Evolutionary conservation across 2,797 vertebrate genomes (phyloP), one percentile per base, ranked within the genome.

Genomic region (Sebastes iracundus): DNA sequence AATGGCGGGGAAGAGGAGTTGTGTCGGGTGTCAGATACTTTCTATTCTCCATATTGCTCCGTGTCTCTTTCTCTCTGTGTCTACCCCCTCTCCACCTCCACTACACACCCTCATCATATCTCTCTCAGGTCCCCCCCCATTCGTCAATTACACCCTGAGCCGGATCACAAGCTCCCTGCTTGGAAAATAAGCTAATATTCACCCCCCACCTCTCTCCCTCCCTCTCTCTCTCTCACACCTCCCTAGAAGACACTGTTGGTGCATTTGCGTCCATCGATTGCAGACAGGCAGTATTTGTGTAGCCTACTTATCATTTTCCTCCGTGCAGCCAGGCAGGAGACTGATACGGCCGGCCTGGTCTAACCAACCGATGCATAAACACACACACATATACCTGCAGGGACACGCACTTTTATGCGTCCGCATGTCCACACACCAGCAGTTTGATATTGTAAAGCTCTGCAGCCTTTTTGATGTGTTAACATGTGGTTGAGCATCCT

Each of bases 261-360:
- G 93, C 93, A 92, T 95, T 93, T 94, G 90, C 83, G 53, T 80
- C 84, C 87, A 95, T 96, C 91, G 94, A 95, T 96, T 94, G 84
- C 84, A 93, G 71, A 87, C 88, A 77, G 90, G 63, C 88, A 56
- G 89, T 90, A 86, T 94, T 87, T 90, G 82, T 88, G 86, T 77
- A 84, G 90, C 84, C 82, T 77, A 81, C 90, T 93, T 92, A 93
- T 91, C 89, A 91, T 93, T 92, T 93, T 86, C 86, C 86, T 85
- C 82, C 33, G 53, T 84, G 87, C 59, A 77, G 85, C 81, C 89
- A 81, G 80, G 74, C 84, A 77, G 82, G 85, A 80, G 75, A 53
- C 83, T 46, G 82, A 87, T 82, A 71, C 70, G 65, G 62, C 55
- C 46, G 55, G 75, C 72, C 77, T 69, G 77, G 83, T 80, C 80